phyloP scores from a whole-genome alignment of 30 jellyfish, hydroid and myxozoan genomes.

The Calvadosia cruxmelitensis region DNA sequence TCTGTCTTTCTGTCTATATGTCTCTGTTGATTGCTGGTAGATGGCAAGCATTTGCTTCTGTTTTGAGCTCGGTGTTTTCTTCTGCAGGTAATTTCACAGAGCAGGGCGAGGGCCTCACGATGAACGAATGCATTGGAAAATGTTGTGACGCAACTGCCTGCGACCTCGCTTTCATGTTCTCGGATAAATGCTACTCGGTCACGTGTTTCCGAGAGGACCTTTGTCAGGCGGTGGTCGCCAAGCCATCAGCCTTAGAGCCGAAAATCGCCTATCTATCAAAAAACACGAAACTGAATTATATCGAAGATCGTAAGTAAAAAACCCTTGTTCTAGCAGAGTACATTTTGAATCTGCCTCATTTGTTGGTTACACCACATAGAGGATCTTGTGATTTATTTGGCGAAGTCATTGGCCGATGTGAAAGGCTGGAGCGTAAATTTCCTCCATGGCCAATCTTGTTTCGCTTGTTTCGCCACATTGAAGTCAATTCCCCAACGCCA shows the following conservation, averaged over 20 bases:
- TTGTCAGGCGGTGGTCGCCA: slow-evolving; percentile 92
- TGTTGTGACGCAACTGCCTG: slow-evolving; percentile 74
- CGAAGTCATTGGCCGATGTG: too few relatives aligned
- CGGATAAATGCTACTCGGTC: slow-evolving; percentile 83
- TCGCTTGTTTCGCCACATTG: too few relatives aligned
- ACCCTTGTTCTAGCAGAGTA: too few relatives aligned
- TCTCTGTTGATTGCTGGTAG: too few relatives aligned
- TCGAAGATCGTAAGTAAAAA: neutral
- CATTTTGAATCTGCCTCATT: too few relatives aligned
- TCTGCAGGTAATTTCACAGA: slow-evolving; percentile 72
- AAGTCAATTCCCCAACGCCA: too few relatives aligned
- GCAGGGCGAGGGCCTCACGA: slow-evolving; percentile 80
- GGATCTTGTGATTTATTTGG: too few relatives aligned
- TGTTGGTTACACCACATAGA: too few relatives aligned
- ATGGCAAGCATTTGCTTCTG: neutral
- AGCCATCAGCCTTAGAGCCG: slow-evolving; percentile 76
- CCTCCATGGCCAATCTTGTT: too few relatives aligned
- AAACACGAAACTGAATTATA: neutral
- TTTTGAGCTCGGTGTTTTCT: neutral
- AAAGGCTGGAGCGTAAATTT: too few relatives aligned
- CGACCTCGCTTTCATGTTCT: slow-evolving; percentile 91
- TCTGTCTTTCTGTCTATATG: too few relatives aligned
- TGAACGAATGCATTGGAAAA: slow-evolving; percentile 62
- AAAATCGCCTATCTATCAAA: slow-evolving; percentile 63
- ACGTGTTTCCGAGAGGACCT: slow-evolving; percentile 66